Base-by-base conservation (phyloP, 2,797 vertebrate species). In the Sebastes itinus region DNA sequence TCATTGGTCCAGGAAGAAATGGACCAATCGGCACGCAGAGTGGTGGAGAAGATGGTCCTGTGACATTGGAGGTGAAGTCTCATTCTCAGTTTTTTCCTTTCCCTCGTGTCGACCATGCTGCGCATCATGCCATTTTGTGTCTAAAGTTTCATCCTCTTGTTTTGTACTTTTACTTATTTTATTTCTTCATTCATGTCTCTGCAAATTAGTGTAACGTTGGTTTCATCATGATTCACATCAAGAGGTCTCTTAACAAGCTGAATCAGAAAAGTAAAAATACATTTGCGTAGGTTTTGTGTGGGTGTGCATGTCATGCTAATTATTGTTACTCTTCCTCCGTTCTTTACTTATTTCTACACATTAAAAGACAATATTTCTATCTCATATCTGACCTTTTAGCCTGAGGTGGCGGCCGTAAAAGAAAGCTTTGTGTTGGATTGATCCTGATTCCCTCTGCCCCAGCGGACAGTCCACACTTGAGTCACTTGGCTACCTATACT, bases 41-140 rank as follows among this genome's bases (percentile, higher is more conserved):
- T 99, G 91, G 98, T 99, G 89, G 95, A 97, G 65, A 96, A 99
- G 92, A 99, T 99, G 98, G 94, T 99, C 61, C 96, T 98, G 42
- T 99, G 92, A 95, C 38, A 59, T 10, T 27, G 59, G 46, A 92
- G 91, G 90, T 92, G 65, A 88, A 59, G 72, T 67, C 33, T 85
- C 23, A 52, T 52, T 71, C 56, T 73, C 6, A 28, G 20, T 38
- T 77, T 49, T 5, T 52, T 52, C 27, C 25, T 61, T 75, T 7
- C 20, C 14, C 4, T 9, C 3, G 23, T 32, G 6, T 59, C 6
- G 1, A 20, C 14, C 14, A 2, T 22, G 28, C 20, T 66, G 35
- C 30, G 7, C 4, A 9, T 62, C 32, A 13, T 25, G 7, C 3
- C 5, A 12, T 68, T 54, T 20, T 46, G 9, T 27, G 5, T 66